Percentiles rank a stretch among this genome's conserved stretches.
phyloP scores from a whole-genome alignment of 2,797 vertebrate genomes.

The Pseudotriccus pelzelni region DNA sequence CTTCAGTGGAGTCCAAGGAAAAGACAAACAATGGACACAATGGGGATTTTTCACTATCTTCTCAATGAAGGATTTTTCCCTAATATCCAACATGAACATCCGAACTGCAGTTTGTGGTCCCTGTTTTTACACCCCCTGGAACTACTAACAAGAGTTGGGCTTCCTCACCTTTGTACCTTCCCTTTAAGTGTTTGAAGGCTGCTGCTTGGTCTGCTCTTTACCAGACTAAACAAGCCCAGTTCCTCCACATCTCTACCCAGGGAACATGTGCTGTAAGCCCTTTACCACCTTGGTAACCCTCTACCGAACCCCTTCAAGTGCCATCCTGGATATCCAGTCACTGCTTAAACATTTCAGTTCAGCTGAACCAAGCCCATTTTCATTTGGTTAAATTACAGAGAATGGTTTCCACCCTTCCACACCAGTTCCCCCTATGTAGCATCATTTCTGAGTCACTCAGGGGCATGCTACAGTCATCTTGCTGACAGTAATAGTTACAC shows the following conservation, averaged over 20 bases:
- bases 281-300: background rate
- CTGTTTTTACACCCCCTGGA: background rate
- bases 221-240: background rate
- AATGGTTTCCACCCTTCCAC: background rate
- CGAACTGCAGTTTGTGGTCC: accelerated
- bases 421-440: background rate
- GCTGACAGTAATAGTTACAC: background rate
- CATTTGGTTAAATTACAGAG: background rate
- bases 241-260: accelerated
- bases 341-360: background rate
- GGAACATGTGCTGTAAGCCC: background rate
- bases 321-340: background rate
- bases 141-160: background rate
- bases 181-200: background rate
- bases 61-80: background rate
- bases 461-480: background rate
- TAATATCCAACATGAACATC: background rate
- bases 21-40: background rate
- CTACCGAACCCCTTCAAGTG: background rate
- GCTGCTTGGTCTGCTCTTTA: background rate
- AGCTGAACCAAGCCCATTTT: background rate
- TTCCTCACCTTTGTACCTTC: background rate
- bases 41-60: background rate
- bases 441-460: background rate
- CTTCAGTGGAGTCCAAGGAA: background rate